A percentile compares a stretch with the other conserved stretches of the same genome.
Evolutionary conservation across 2,113 vertebrate genomes (phyloP).

Genomic region (Myotis yumanensis): DNA sequence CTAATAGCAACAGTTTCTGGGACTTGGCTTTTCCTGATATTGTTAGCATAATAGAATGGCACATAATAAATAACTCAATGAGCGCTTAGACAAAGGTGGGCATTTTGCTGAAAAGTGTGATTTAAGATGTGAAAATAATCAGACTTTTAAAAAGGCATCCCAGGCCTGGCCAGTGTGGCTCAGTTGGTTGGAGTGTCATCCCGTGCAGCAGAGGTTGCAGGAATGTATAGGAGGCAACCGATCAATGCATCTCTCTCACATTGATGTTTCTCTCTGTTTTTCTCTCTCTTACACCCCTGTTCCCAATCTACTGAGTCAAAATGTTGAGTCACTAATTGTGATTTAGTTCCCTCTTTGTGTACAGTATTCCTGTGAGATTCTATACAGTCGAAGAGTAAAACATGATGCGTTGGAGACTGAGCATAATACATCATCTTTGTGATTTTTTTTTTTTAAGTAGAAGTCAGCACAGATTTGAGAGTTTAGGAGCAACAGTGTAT

Average conservation of each 20-base stretch:
- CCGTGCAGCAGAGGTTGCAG: no score
- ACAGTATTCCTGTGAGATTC: background rate
- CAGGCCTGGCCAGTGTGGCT: no score
- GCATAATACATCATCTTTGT: background rate
- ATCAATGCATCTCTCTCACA: no score
- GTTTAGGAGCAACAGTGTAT: background rate
- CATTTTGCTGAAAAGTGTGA: constrained; percentile 20
- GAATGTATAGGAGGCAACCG: no score
- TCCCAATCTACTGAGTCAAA: background rate
- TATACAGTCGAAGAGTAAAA: background rate
- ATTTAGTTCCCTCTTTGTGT: background rate
- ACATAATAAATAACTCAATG: background rate
- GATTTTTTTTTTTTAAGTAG: background rate
- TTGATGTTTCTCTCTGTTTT: no score
- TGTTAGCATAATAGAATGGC: background rate
- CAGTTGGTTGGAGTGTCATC: no score
- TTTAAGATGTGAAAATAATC: constrained; percentile 12
- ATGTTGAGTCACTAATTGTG: constrained; percentile 18
- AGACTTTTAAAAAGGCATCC: constrained; percentile 22
- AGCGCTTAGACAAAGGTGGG: background rate
- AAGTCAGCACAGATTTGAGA: constrained; percentile 2
- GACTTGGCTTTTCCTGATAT: background rate
- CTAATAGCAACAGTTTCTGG: constrained; percentile 24
- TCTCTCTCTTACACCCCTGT: no score
- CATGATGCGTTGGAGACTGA: background rate